These are phyloP conservation scores for Cyprinella venusta DNA, from an alignment of 2,797 vertebrate genomes.

Conservation along the genomic window DNA sequence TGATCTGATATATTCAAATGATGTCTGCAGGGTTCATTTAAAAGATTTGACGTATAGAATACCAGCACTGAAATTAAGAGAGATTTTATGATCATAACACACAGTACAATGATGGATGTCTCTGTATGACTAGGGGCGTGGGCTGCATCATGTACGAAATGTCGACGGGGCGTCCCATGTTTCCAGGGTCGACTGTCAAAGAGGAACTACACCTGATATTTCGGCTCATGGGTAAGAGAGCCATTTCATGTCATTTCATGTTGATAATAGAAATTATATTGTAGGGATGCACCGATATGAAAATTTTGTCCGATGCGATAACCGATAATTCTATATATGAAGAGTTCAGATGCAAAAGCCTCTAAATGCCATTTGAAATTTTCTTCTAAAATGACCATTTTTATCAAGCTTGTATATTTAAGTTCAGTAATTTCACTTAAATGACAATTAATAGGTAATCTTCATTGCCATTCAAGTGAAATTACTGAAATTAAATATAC, in stretches of 20 bases:
- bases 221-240: conserved; percentile 85
- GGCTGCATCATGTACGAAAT: conserved; percentile 96
- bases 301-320: too few species aligned
- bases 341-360: too few species aligned
- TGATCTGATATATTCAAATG: conserved; percentile 53
- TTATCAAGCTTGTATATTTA: too few species aligned
- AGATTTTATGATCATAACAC: conserved; percentile 31
- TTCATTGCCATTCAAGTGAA: too few species aligned
- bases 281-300: too few species aligned
- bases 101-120: conserved; percentile 38
- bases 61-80: conserved; percentile 22
- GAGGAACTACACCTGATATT: conserved; percentile 95
- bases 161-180: conserved; percentile 93
- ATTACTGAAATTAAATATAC: too few species aligned
- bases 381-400: too few species aligned
- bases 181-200: conserved; percentile 94
- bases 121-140: conserved; percentile 83
- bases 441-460: too few species aligned
- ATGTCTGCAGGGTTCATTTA: conserved; percentile 34
- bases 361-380: too few species aligned
- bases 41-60: conserved; percentile 18
- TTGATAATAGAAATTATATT: neutral
- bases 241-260: conserved; percentile 21
- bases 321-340: too few species aligned
- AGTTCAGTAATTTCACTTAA: too few species aligned